Conservation (phyloP, 1,140 invertebrate genomes). For the Pteromalus puparum region DNA sequence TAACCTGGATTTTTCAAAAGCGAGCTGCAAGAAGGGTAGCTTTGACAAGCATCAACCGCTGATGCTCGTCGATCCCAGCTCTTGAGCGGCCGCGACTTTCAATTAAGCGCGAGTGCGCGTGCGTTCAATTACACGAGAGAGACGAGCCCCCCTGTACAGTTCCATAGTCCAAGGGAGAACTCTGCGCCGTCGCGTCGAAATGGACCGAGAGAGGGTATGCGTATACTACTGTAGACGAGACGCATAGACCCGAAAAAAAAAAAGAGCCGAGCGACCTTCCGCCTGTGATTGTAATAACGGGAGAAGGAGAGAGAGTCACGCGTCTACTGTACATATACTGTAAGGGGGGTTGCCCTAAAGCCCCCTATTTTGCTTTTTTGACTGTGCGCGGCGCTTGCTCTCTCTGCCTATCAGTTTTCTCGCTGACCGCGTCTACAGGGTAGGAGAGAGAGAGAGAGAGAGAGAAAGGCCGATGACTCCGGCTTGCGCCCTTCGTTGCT, state of each 20-base stretch:
- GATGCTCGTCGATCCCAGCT: not conserved
- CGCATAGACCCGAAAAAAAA: not conserved
- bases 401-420: not conserved
- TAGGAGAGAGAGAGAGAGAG: not conserved
- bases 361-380: conserved; percentile 15
- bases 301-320: not conserved
- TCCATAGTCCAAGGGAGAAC: not conserved
- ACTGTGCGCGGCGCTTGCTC: not conserved
- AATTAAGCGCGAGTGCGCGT: conserved; percentile 9
- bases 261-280: not conserved
- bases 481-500: not conserved
- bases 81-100: conserved; percentile 13
- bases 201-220: not conserved
- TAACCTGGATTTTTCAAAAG: conserved; percentile 24
- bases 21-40: not conserved
- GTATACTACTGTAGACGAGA: not conserved
- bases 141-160: not conserved
- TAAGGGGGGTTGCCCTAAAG: not conserved
- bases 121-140: not conserved
- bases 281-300: not conserved
- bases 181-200: not conserved
- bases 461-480: conserved; percentile 7
- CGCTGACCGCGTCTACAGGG: not conserved
- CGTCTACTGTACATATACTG: not conserved
- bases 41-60: conserved; percentile 1